These are phyloP conservation scores for Gymnoscopelus braueri DNA, from an alignment of 2,797 vertebrate genomes.

Conservation along the genomic window DNA sequence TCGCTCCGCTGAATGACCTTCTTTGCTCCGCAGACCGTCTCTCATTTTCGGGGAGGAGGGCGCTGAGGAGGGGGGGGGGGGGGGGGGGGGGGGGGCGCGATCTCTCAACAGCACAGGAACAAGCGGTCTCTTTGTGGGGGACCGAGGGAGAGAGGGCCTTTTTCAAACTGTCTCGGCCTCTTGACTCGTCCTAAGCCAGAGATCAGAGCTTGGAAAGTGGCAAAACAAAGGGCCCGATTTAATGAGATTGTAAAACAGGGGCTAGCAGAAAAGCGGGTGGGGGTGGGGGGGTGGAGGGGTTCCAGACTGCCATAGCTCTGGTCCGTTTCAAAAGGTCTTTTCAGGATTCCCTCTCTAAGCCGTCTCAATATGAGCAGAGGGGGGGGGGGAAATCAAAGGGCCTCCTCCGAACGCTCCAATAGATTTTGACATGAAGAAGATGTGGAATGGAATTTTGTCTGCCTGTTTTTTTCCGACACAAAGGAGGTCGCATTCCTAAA, in stretches of 20 bases:
- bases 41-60: slow-evolving; percentile 55
- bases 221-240: slow-evolving; percentile 86
- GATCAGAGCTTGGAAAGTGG: slow-evolving; percentile 88
- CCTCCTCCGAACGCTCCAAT: slow-evolving; percentile 67
- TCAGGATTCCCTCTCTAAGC: slow-evolving; percentile 80
- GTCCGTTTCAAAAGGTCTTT: slow-evolving; percentile 85
- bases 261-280: slow-evolving; percentile 70
- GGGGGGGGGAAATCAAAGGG: slow-evolving; percentile 74
- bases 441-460: slow-evolving; percentile 69
- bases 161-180: slow-evolving; percentile 86
- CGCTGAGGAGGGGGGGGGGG: no score
- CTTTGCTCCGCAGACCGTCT: slow-evolving; percentile 63
- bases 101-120: slow-evolving; percentile 59
- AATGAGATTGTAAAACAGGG: slow-evolving; percentile 87
- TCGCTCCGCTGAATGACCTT: slow-evolving; percentile 82
- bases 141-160: slow-evolving; percentile 69
- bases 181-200: slow-evolving; percentile 87
- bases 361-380: slow-evolving; percentile 74
- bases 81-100: no score
- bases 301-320: slow-evolving; percentile 79
- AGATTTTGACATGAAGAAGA: slow-evolving; percentile 77
- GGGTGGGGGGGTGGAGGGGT: slow-evolving; percentile 75
- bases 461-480: slow-evolving; percentile 61
- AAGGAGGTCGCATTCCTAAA: slow-evolving; percentile 65
- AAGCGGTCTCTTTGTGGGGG: slow-evolving; percentile 82